Conservation (phyloP, 1,140 invertebrate species). For the Trichonephila inaurata region DNA sequence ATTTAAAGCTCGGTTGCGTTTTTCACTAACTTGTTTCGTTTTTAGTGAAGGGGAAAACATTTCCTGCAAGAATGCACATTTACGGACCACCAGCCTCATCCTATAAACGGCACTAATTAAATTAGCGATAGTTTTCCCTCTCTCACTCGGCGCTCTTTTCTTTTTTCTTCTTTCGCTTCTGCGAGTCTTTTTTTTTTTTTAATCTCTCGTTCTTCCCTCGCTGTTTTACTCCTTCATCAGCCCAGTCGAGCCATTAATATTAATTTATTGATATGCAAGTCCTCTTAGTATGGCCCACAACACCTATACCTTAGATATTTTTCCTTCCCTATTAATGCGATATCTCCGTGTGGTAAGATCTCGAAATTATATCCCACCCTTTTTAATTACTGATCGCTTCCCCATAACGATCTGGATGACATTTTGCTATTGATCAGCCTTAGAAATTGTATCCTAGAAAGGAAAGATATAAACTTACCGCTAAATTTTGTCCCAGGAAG, state of each 20-base stretch:
- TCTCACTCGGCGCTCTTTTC: constrained; percentile 62
- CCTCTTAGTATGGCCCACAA: constrained; percentile 40
- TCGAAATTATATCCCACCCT: constrained; percentile 39
- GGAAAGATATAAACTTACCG: neutral
- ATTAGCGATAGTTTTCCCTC: constrained; percentile 77
- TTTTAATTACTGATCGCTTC: constrained; percentile 70
- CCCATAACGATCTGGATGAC: constrained; percentile 57
- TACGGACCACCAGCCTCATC: constrained; percentile 76
- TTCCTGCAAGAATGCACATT: constrained; percentile 77
- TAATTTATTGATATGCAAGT: constrained; percentile 76
- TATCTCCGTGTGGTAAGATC: constrained; percentile 55
- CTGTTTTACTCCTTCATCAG: constrained; percentile 73
- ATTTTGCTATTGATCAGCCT: constrained; percentile 65
- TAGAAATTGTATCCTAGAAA: neutral
- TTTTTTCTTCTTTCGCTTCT: constrained; percentile 66
- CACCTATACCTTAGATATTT: constrained; percentile 67
- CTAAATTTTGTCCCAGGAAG: too few relatives aligned
- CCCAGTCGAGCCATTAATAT: constrained; percentile 75
- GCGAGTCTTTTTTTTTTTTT: constrained; percentile 56
- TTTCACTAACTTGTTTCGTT: constrained; percentile 77
- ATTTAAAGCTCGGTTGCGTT: constrained; percentile 77
- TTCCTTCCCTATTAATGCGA: constrained; percentile 59
- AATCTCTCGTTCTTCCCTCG: constrained; percentile 59
- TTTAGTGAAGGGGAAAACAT: constrained; percentile 77
- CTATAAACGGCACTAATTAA: constrained; percentile 77